These are phyloP conservation scores for Dromius quadrimaculatus DNA, from an alignment of 2,888 invertebrate species.

Conservation along the genomic window DNA sequence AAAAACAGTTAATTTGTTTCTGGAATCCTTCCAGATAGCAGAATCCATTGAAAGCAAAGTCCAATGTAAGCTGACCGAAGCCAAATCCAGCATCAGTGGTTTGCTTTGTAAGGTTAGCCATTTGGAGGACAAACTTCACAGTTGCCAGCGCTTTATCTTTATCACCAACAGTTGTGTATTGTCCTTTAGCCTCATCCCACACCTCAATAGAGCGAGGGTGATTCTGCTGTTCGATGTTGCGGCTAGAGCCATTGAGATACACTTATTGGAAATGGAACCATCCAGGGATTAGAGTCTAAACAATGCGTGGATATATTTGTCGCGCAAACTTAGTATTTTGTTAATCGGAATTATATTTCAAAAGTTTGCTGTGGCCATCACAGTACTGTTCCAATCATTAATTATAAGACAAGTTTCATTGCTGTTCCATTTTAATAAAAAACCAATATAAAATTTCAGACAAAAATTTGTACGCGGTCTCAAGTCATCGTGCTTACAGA, in stretches of 20 bases:
- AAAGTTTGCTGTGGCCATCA: too few species aligned
- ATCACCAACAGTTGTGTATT: slow-evolving; percentile 11
- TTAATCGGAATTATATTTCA: too few species aligned
- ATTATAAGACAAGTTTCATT: too few species aligned
- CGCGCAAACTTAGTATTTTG: too few species aligned
- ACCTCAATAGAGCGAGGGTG: neutral
- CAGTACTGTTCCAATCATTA: too few species aligned
- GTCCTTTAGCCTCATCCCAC: neutral
- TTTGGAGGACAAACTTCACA: slow-evolving; percentile 10
- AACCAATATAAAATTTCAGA: too few species aligned
- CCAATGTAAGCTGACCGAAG: neutral
- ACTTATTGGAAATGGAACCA: neutral
- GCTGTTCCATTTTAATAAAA: too few species aligned
- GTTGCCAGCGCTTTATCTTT: neutral
- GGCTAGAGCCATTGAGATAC: neutral
- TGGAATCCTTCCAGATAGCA: neutral
- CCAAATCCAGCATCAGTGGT: neutral
- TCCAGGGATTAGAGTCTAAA: too few species aligned
- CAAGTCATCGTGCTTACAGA: too few species aligned
- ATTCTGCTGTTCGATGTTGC: neutral
- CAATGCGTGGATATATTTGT: too few species aligned
- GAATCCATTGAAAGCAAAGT: neutral
- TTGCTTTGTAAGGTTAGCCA: neutral
- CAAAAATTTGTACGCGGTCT: too few species aligned
- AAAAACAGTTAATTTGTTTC: neutral